Evolutionary conservation across 2,888 invertebrate species (phyloP).

Genomic region (Synergus umbraculus): DNA sequence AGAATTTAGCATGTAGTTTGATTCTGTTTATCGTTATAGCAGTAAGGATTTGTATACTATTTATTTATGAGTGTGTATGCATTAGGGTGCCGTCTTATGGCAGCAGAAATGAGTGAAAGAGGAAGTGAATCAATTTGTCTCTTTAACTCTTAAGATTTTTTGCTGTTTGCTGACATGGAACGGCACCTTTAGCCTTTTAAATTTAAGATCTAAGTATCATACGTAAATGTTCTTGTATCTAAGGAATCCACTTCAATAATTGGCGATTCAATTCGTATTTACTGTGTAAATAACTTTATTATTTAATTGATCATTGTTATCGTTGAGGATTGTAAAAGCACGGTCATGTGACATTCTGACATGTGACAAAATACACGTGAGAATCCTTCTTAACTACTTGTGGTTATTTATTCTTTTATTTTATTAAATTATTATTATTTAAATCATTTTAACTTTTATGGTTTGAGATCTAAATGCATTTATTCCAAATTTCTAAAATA

Average conservation of each 20-base stretch:
- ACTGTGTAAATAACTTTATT: background rate
- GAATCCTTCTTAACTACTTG: background rate
- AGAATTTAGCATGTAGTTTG: background rate
- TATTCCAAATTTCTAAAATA: no score
- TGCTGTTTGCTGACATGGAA: no score
- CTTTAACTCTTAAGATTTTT: no score
- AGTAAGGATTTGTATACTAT: background rate
- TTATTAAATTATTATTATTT: slow-evolving; percentile 38
- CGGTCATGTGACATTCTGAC: background rate
- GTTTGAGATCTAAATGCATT: no score
- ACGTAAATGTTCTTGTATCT: background rate
- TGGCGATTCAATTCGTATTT: background rate
- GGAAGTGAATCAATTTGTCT: no score
- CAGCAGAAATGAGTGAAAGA: no score
- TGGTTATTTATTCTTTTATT: background rate
- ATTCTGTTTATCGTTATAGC: background rate
- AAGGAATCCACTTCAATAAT: background rate
- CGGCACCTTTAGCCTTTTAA: background rate
- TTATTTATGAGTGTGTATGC: background rate
- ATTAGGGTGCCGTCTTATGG: no score
- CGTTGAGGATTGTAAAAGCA: background rate
- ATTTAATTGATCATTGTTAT: background rate
- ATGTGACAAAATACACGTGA: background rate
- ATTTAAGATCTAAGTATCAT: background rate
- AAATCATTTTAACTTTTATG: slow-evolving; percentile 19